These are phyloP conservation scores for Zapornia atra DNA, from an alignment of 2,113 vertebrate species.

Conservation along the genomic window DNA sequence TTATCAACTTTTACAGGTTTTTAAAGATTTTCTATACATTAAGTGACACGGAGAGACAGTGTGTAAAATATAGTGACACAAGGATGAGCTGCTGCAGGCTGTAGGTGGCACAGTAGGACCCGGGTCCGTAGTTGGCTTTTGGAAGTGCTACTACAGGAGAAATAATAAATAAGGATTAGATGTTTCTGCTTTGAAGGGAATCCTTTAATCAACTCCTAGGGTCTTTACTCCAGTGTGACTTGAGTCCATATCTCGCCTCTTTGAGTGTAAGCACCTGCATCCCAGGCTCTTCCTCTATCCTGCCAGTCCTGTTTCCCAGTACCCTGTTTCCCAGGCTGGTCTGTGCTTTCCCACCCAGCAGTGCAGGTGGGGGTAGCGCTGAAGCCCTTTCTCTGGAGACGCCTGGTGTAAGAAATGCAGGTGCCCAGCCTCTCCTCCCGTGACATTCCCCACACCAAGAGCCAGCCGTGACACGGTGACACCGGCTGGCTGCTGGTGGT, in stretches of 20 bases:
- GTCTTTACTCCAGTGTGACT: neutral
- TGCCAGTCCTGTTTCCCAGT: neutral
- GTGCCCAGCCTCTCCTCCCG: neutral
- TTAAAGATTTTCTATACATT: slow-evolving; percentile 27
- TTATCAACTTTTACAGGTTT: slow-evolving; percentile 48
- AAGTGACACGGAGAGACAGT: slow-evolving; percentile 33
- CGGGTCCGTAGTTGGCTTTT: neutral
- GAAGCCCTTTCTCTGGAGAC: neutral
- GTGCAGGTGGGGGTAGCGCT: rapidly evolving
- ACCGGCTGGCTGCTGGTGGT: neutral
- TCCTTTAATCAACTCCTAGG: neutral
- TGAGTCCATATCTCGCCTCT: neutral
- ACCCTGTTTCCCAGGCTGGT: rapidly evolving
- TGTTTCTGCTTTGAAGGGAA: neutral
- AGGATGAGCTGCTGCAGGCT: neutral
- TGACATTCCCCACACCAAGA: rapidly evolving
- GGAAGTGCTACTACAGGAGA: neutral
- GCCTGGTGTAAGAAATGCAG: neutral
- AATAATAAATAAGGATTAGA: slow-evolving; percentile 13
- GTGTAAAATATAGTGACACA: neutral
- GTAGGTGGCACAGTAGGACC: neutral
- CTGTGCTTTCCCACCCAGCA: neutral
- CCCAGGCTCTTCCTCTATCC: rapidly evolving
- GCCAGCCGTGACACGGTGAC: rapidly evolving
- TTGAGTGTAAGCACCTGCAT: neutral